Percentiles rank a stretch among this genome's conserved stretches.
These are phyloP conservation scores for Anoura caudifer DNA, from an alignment of 2,113 vertebrate species.

Conservation along the genomic window DNA sequence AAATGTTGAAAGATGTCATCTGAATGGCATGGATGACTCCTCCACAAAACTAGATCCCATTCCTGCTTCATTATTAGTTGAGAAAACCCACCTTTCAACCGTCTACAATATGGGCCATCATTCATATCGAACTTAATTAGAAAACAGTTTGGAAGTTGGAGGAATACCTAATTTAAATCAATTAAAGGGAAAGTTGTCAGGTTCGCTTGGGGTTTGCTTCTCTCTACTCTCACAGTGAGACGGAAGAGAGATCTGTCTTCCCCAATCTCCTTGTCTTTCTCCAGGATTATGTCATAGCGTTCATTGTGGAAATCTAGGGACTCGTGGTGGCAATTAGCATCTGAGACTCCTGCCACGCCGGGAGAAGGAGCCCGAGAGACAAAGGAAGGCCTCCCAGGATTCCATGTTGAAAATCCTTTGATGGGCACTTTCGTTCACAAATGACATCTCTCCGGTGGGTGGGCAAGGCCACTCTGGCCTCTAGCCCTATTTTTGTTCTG, in stretches of 20 bases:
- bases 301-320: constrained; percentile 11
- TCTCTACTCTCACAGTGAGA: constrained; percentile 8
- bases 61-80: constrained; percentile 45
- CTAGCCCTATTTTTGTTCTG: background rate
- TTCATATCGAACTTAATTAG: constrained; percentile 62
- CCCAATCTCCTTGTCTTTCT: constrained; percentile 31
- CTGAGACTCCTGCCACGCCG: constrained; percentile 9
- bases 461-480: background rate
- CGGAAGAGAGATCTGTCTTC: constrained; percentile 54
- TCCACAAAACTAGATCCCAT: constrained; percentile 45
- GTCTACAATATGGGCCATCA: constrained; percentile 22
- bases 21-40: background rate
- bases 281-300: constrained; percentile 42
- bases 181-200: constrained; percentile 70
- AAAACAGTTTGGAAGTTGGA: constrained; percentile 70
- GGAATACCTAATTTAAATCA: constrained; percentile 75
- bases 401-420: constrained; percentile 28
- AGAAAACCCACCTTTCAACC: constrained; percentile 43
- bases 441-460: background rate
- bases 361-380: background rate
- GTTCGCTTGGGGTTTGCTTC: constrained; percentile 63
- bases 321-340: constrained; percentile 54
- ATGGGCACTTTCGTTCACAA: constrained; percentile 7
- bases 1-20: background rate
- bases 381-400: background rate